Percentiles rank a stretch among this genome's conserved stretches.
phyloP scores from a whole-genome alignment of 2,113 vertebrate species.

The Emydura subglobosa region DNA sequence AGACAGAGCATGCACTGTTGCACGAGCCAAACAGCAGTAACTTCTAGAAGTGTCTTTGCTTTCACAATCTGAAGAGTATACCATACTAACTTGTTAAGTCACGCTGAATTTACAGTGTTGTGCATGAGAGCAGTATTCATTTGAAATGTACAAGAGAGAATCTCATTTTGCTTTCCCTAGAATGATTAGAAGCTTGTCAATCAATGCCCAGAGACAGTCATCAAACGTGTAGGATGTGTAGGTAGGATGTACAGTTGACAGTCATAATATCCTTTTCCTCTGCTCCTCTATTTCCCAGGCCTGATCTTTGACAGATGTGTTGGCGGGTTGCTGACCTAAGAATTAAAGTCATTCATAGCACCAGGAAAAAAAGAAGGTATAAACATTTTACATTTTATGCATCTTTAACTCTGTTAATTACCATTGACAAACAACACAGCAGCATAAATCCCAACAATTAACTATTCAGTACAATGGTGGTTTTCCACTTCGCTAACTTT shows the following conservation, averaged over 20 bases:
- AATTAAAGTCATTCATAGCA: background rate
- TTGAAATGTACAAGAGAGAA: slow-evolving; percentile 10
- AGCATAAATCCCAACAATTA: slow-evolving; percentile 63
- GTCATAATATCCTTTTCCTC: slow-evolving; percentile 29
- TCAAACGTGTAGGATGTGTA: background rate
- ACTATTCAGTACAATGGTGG: slow-evolving; percentile 57
- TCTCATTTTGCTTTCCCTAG: slow-evolving; percentile 41
- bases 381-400: background rate
- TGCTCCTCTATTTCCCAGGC: background rate
- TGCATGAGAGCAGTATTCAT: slow-evolving; percentile 32
- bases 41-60: slow-evolving; percentile 55
- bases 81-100: slow-evolving; percentile 18
- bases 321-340: background rate
- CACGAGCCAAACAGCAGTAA: slow-evolving; percentile 30
- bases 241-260: slow-evolving; percentile 20
- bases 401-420: slow-evolving; percentile 54
- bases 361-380: background rate
- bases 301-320: background rate
- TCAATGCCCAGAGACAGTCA: slow-evolving; percentile 30
- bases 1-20: slow-evolving; percentile 34
- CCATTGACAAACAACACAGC: slow-evolving; percentile 42
- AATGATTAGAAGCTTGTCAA: slow-evolving; percentile 12
- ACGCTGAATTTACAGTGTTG: slow-evolving; percentile 25
- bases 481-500: slow-evolving; percentile 66
- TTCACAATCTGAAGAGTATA: slow-evolving; percentile 2